Evolutionary conservation across 2,797 vertebrate genomes (phyloP).

Genomic region (Lagorchestes hirsutus): DNA sequence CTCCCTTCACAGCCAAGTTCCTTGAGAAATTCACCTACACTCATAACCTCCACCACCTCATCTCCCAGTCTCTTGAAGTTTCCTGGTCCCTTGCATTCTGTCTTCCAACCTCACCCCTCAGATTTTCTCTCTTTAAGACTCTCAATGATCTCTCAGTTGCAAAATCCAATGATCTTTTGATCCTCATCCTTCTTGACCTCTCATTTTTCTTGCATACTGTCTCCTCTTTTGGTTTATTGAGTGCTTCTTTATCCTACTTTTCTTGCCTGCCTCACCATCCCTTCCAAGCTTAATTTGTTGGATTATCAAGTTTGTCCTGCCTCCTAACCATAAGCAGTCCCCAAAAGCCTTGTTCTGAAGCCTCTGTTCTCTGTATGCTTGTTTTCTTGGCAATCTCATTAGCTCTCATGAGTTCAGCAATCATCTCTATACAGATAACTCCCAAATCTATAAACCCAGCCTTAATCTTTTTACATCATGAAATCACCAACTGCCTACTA

Average conservation of each 20-base stretch:
- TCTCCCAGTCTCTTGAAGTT: neutral
- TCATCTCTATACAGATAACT: neutral
- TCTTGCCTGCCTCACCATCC: neutral
- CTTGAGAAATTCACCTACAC: neutral
- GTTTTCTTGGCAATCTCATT: neutral
- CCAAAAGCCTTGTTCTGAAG: neutral
- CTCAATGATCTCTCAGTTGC: neutral
- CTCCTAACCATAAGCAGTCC: neutral
- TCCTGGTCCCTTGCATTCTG: neutral
- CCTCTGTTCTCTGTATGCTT: neutral
- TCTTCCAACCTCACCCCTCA: neutral
- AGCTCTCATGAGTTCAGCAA: neutral
- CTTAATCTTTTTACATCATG: neutral
- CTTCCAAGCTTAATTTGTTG: neutral
- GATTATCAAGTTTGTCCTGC: neutral
- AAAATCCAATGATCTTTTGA: neutral
- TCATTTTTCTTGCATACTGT: neutral
- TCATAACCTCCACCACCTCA: neutral
- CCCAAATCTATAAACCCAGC: neutral
- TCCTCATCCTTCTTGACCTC: neutral
- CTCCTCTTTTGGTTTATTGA: neutral
- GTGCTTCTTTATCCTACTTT: neutral
- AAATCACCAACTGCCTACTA: neutral
- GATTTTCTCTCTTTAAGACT: constrained; percentile 7
- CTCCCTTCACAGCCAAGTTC: neutral